Evolutionary conservation across 2,113 vertebrate species (phyloP), one percentile per base, ranked within the genome.

Genomic region (Otocyon megalotis): DNA sequence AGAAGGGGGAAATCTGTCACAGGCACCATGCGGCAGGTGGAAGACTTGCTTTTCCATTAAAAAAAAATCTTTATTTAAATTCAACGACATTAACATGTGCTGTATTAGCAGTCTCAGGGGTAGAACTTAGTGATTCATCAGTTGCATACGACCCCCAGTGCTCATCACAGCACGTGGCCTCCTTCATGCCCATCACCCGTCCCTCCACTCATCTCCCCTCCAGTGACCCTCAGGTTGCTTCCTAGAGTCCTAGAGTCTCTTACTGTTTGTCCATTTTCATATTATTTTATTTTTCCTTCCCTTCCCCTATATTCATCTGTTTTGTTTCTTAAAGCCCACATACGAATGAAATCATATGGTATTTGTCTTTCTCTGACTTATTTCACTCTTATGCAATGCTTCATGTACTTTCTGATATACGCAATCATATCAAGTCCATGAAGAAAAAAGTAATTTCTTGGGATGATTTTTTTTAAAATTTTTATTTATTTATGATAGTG

Each of bases 1-100:
- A 5, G 54, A 11, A n/a, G 62, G 30, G 14, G 22, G 50, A 1
- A 8, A 20, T 2, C 58, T 0, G 2, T 67, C 19, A 22, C 11
- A 10, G 43, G 50, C 8, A 17, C 26, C 22, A 22, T 8, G 8
- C 8, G 26, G 22, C 32, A 74, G 15, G 48, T 16, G 7, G 20
- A 48, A 69, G 35, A 20, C 15, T 1, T 67, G 28, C 1, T 54
- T 54, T 14, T 90, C 20, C 54, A 24, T 22, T n/a, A 54, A 9
- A 10, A 2, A 24, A 35, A 69, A 69, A 19, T 35, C 8, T 35
- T 69, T 69, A 69, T 20, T 69, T 35, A 35, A 35, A 20, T 69
- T 69, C 67, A 35, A 35, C 2, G 32, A 19, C 9, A 19, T 69
- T 69, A 69, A 69, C 17, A 17, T 35, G 19, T 69, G 20, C 67